Evolutionary conservation across 2,888 invertebrate genomes (phyloP).

Genomic region (Drosophila paramelanica): DNA sequence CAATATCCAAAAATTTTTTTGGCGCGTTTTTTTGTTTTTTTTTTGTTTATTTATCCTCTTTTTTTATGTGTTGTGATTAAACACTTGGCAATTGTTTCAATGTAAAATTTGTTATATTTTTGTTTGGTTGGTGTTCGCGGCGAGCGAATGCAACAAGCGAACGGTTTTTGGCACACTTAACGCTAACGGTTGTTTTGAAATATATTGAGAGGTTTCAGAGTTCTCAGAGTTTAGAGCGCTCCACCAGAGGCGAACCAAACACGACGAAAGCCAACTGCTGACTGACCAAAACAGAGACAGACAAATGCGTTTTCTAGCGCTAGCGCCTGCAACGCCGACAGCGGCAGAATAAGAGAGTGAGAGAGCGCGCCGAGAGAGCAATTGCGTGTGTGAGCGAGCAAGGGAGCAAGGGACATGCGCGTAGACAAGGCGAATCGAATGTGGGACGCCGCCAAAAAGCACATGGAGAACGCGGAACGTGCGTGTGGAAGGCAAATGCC

Average conservation of each 20-base stretch:
- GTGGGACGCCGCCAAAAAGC: slow-evolving; percentile 76
- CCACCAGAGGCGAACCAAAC: slow-evolving; percentile 74
- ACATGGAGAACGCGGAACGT: slow-evolving; percentile 72
- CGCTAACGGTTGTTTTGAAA: slow-evolving; percentile 39
- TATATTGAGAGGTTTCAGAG: slow-evolving; percentile 28
- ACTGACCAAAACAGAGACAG: slow-evolving; percentile 86
- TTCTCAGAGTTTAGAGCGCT: slow-evolving; percentile 49
- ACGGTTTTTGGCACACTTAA: slow-evolving; percentile 55
- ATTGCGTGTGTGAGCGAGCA: slow-evolving; percentile 10
- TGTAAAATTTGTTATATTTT: neutral
- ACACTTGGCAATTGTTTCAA: slow-evolving; percentile 4
- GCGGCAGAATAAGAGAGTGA: slow-evolving; percentile 42
- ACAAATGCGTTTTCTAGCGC: slow-evolving; percentile 83
- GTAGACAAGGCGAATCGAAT: slow-evolving; percentile 45
- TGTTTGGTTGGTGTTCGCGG: slow-evolving; percentile 29
- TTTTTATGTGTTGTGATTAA: neutral
- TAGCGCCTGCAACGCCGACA: slow-evolving; percentile 54
- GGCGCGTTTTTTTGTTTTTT: slow-evolving; percentile 35
- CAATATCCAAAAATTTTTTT: slow-evolving; percentile 41
- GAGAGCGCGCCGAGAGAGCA: slow-evolving; percentile 4
- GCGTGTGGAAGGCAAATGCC: slow-evolving; percentile 77
- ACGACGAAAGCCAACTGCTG: slow-evolving; percentile 85
- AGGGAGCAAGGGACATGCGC: slow-evolving; percentile 45
- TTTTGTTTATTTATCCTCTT: neutral
- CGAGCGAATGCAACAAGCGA: slow-evolving; percentile 56